phyloP scores from a whole-genome alignment of 2,888 invertebrate genomes.

The Pandemis heparana region DNA sequence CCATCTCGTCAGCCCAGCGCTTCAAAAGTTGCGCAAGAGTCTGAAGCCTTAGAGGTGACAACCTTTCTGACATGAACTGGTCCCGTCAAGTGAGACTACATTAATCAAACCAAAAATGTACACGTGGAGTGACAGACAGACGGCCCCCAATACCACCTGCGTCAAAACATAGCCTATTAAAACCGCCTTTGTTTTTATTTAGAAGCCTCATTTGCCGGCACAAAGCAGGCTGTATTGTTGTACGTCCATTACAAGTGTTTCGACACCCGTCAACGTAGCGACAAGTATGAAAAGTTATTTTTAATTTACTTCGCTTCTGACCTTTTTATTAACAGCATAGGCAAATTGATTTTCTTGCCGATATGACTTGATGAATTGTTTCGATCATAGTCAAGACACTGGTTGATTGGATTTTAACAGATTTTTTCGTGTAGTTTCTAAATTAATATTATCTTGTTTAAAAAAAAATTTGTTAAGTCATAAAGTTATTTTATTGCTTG shows the following conservation, averaged over 20 bases:
- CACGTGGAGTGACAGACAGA: slow-evolving; percentile 65
- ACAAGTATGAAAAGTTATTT: slow-evolving; percentile 67
- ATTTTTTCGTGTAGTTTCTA: background rate
- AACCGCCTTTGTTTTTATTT: slow-evolving; percentile 74
- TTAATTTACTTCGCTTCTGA: slow-evolving; percentile 61
- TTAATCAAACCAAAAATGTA: slow-evolving; percentile 66
- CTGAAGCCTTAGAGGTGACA: slow-evolving; percentile 54
- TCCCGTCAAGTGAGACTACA: slow-evolving; percentile 62
- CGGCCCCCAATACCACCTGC: slow-evolving; percentile 71
- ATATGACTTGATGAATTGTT: slow-evolving; percentile 28
- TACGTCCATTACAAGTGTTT: slow-evolving; percentile 71
- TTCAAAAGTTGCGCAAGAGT: slow-evolving; percentile 51
- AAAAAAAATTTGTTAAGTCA: slow-evolving; percentile 1
- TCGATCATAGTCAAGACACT: background rate
- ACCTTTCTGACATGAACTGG: slow-evolving; percentile 55
- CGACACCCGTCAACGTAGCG: slow-evolving; percentile 77
- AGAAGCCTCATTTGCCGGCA: slow-evolving; percentile 65
- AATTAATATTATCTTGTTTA: background rate
- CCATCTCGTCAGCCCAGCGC: slow-evolving; percentile 39
- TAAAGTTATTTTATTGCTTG: background rate
- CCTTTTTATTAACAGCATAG: slow-evolving; percentile 56
- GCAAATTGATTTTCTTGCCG: slow-evolving; percentile 51
- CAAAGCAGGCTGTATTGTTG: slow-evolving; percentile 71
- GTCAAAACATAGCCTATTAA: slow-evolving; percentile 72
- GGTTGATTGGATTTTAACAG: background rate